phyloP scores from a whole-genome alignment of 2,888 invertebrate species.

The Hydrotaea diabolus region DNA sequence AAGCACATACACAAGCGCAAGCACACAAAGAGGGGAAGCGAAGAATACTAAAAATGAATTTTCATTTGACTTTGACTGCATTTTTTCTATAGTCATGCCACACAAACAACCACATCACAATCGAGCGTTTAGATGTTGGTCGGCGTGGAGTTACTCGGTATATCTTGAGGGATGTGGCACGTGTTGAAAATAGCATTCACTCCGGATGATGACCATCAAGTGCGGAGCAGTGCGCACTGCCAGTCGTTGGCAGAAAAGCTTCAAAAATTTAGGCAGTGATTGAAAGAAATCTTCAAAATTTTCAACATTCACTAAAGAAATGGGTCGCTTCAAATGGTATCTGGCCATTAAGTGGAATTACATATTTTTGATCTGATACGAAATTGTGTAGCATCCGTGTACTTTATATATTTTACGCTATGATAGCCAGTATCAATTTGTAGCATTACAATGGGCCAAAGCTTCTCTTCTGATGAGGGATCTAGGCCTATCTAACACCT shows the following conservation, averaged over 20 bases:
- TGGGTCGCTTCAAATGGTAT: too few species aligned
- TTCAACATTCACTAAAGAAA: too few species aligned
- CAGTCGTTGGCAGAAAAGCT: neutral
- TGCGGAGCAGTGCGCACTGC: neutral
- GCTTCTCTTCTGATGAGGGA: too few species aligned
- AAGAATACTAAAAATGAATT: conserved; percentile 22
- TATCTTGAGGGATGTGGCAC: conserved; percentile 24
- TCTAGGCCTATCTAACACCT: too few species aligned
- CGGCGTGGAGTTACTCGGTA: conserved; percentile 4
- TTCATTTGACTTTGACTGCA: conserved; percentile 23
- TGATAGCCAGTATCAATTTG: too few species aligned
- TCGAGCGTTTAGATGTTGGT: conserved; percentile 12
- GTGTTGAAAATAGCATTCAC: conserved; percentile 21
- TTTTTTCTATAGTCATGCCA: neutral
- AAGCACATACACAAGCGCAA: neutral
- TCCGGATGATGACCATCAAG: neutral
- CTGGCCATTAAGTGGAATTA: too few species aligned
- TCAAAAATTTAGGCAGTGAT: neutral
- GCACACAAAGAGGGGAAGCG: neutral
- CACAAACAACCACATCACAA: conserved; percentile 11
- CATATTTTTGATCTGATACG: too few species aligned
- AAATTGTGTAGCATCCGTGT: too few species aligned
- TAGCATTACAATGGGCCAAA: too few species aligned
- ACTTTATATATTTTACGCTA: too few species aligned
- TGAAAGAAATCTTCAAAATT: too few species aligned